Percentiles rank a stretch among this genome's conserved stretches.
Conservation (phyloP, 2,113 vertebrate species). For the Podiceps cristatus region DNA sequence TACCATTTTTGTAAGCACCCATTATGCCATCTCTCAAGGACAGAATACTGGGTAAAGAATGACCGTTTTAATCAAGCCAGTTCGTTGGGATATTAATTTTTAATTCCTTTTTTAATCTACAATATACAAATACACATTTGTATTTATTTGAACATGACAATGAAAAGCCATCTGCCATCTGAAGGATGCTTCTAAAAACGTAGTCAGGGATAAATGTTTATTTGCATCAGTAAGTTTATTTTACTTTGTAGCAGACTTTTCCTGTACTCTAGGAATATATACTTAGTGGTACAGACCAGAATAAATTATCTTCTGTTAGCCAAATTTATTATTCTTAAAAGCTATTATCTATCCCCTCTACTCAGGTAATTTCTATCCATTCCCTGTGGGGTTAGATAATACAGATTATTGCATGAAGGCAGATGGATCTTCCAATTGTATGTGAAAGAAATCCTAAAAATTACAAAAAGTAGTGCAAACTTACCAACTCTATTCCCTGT, state of each 20-base stretch:
- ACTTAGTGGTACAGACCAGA: neutral
- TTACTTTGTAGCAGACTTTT: neutral
- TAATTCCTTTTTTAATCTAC: neutral
- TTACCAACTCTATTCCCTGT: conserved; percentile 98
- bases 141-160: neutral
- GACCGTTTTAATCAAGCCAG: neutral
- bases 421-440: neutral
- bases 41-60: neutral
- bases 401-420: neutral
- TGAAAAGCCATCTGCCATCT: neutral
- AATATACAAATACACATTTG: neutral
- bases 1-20: neutral
- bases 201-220: neutral
- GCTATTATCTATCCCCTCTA: neutral
- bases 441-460: neutral
- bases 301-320: neutral
- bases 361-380: neutral
- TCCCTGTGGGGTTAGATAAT: neutral
- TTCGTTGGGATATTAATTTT: neutral
- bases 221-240: no score
- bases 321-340: neutral
- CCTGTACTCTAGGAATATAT: neutral
- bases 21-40: neutral
- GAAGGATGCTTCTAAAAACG: neutral
- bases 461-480: conserved; percentile 30